phyloP scores from a whole-genome alignment of 2,113 vertebrate species.

The Phocoena phocoena region DNA sequence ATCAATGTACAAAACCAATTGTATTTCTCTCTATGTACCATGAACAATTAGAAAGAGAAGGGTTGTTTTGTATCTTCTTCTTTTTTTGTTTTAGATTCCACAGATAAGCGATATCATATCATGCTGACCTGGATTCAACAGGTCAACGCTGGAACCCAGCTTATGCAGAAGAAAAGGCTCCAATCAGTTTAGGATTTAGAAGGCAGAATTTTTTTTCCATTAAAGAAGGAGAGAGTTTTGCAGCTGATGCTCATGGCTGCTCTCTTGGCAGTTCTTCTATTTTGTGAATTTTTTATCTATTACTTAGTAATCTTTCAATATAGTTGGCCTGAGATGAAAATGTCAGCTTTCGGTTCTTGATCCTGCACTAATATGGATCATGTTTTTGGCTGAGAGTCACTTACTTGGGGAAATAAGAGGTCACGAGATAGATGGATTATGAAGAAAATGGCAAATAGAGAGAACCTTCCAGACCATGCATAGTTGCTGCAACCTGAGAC shows the following conservation, averaged over 20 bases:
- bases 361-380: slow-evolving; percentile 82
- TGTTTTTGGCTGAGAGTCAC: slow-evolving; percentile 91
- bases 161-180: not conserved
- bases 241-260: slow-evolving; percentile 75
- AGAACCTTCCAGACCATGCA: slow-evolving; percentile 89
- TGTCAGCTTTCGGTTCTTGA: slow-evolving; percentile 52
- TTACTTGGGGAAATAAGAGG: slow-evolving; percentile 91
- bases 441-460: slow-evolving; percentile 95
- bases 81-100: not conserved
- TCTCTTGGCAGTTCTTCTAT: slow-evolving; percentile 80
- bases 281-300: slow-evolving; percentile 92
- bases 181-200: not conserved
- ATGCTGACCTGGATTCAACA: not conserved
- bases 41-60: not conserved
- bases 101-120: not conserved
- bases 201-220: not conserved
- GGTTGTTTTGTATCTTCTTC: too few species aligned
- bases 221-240: slow-evolving; percentile 65
- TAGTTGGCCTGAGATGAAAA: slow-evolving; percentile 85
- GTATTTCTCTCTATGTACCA: not conserved
- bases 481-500: slow-evolving; percentile 89
- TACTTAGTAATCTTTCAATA: slow-evolving; percentile 88
- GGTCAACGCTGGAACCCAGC: not conserved
- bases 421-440: slow-evolving; percentile 91
- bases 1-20: not conserved